These are phyloP conservation scores for Latrodectus elegans DNA, from an alignment of 2,888 invertebrate genomes.

Conservation along the genomic window DNA sequence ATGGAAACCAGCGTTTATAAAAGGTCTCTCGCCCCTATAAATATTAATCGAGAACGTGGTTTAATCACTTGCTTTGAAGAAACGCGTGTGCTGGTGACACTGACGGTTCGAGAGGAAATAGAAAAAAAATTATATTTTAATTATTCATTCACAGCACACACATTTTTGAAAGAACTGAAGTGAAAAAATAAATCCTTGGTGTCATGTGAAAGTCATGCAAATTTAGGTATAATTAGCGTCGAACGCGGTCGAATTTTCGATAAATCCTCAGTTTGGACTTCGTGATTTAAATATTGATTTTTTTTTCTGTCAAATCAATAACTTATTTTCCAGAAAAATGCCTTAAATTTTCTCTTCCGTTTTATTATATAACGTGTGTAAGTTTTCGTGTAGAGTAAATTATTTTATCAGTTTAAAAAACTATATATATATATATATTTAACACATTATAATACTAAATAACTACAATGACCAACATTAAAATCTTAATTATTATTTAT, in stretches of 20 bases:
- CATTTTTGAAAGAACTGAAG: not conserved
- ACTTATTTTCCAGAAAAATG: no score
- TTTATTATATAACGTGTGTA: no score
- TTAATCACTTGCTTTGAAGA: constrained; percentile 45
- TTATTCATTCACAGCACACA: not conserved
- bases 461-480: no score
- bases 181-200: no score
- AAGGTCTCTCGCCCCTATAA: constrained; percentile 43
- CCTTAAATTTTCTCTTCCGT: no score
- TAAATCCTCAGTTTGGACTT: not conserved
- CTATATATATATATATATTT: no score
- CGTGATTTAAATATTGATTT: constrained; percentile 46
- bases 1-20: constrained; percentile 22
- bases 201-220: constrained; percentile 20
- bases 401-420: no score
- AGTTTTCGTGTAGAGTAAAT: no score
- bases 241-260: constrained; percentile 28
- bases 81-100: constrained; percentile 41
- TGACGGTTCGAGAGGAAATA: constrained; percentile 29
- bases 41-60: constrained; percentile 45
- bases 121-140: not conserved
- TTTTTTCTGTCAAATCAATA: not conserved
- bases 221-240: constrained; percentile 30
- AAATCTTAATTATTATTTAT: no score
- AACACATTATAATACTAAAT: no score